Percentiles rank a stretch among this genome's conserved stretches.
These are phyloP conservation scores for Fratercula arctica DNA, from an alignment of 2,797 vertebrate species.

Conservation along the genomic window DNA sequence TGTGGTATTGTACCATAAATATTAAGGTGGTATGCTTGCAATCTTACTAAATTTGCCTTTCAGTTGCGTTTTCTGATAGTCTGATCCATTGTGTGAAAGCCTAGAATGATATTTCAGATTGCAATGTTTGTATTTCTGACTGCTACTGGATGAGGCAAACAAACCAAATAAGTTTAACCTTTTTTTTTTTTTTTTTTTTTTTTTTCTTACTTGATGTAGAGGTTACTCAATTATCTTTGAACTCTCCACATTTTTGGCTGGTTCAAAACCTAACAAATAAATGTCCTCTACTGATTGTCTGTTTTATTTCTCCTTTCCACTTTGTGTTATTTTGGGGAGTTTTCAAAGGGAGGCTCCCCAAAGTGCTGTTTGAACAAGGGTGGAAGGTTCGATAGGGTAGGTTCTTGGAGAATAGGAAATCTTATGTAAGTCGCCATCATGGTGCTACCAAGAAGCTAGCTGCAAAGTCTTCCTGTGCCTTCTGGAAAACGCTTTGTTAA, in stretches of 20 bases:
- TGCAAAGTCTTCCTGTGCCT: neutral
- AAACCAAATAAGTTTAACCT: neutral
- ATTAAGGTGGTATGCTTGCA: neutral
- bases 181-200: neutral
- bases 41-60: neutral
- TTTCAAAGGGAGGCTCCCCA: neutral
- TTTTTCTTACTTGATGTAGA: neutral
- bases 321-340: neutral
- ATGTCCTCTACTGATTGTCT: slow-evolving; percentile 9
- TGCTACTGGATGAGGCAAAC: neutral
- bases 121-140: neutral
- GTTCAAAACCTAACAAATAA: slow-evolving; percentile 33
- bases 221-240: neutral
- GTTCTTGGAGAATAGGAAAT: neutral
- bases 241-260: neutral
- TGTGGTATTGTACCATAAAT: neutral
- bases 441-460: neutral
- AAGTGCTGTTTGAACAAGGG: neutral
- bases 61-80: neutral
- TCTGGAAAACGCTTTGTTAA: neutral
- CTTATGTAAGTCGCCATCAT: neutral
- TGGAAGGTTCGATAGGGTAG: neutral
- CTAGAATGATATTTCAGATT: neutral
- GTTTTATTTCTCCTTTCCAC: slow-evolving; percentile 18
- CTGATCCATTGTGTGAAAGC: neutral